Base-by-base conservation (phyloP, 2,113 vertebrate species). In the Salvelinus fontinalis region DNA sequence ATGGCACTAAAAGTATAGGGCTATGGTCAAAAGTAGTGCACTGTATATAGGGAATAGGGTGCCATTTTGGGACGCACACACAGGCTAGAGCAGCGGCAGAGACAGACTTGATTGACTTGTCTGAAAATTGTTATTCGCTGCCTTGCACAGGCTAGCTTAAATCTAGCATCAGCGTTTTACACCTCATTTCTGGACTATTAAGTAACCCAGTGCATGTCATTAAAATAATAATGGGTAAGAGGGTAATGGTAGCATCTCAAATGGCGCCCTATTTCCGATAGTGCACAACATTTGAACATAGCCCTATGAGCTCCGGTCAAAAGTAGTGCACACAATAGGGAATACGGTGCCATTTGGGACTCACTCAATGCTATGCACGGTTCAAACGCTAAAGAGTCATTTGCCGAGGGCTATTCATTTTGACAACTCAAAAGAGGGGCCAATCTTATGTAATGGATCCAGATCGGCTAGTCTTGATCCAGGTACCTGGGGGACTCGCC, bases 191-290 rank as follows among this genome's bases (percentile, higher is more conserved):
- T 68, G 69, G 39, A 31, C 68, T 77, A 80, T 82, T 57, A 79
- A 76, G 66, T 66, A 49, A 59, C 49, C 9, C 11, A 54, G 49
- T 66, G 31, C 71, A 75, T 71, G 22, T 78, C 59, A 81, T 79
- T 82, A 83, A 54, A 48, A 74, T 72, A 78, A 75, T 72, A 82
- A 81, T 29, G 39, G 34, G 8, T 29, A 31, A 24, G 14, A 9
- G 26, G 5, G 65, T 18, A 29, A 26, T 67, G 22, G 26, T 2
- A 24, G 51, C 16, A 18, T 54, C 51, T 18, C 51, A 54, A 54
- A 54, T 2, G 51, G 51, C 51, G 5, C 13, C 51, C 14, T 44
- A 44, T 44, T 44, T 2, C 51, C 51, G 4, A 54, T 5, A 54
- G 51, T 54, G 51, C 51, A 44, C 39, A 11, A 44, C 39, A 44